Evolutionary conservation across 2,113 vertebrate genomes (phyloP), one percentile per base, ranked within the genome.

Genomic region (Dascyllus trimaculatus): DNA sequence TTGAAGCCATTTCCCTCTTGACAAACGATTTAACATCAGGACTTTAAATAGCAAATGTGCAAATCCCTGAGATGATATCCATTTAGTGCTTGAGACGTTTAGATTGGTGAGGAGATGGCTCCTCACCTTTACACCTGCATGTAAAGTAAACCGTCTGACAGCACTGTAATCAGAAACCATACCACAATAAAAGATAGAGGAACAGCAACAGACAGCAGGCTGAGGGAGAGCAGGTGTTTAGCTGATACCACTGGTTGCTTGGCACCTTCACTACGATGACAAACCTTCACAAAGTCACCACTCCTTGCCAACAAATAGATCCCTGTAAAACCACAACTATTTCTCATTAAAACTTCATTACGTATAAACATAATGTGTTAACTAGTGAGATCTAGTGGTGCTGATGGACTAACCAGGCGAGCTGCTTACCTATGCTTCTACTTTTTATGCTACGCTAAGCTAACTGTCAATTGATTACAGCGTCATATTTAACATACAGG

Each of bases 201-300:
- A 66, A 46, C 29, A 38, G 32, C 48, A 54, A 21, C 71, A 65
- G 70, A 71, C 60, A 66, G 66, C 52, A 65, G 58, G 46, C 60
- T 25, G 51, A 51, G 11, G 25, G 40, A 67, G 57, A 84, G 70
- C 75, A 81, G 70, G 70, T 75, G 77, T 83, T 82, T 71, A 65
- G 49, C 67, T 43, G 65, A 83, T 70, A 66, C 58, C 57, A 48
- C 54, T 35, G 54, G 82, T 73, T 71, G 75, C 69, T 45, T 69
- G 61, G 74, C 63, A 78, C 70, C 76, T 22, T 69, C 19, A 64
- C 11, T 11, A 5, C 35, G 54, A 73, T 51, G 64, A 74, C 54
- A 81, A 40, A n/a, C 56, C 60, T 46, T 45, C 25, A 49, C 21
- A 56, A 77, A 68, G 70, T 85, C 60, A 25, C 19, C 29, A 25